These are phyloP conservation scores for Electrona antarctica DNA, from an alignment of 2,113 vertebrate genomes.

Conservation along the genomic window DNA sequence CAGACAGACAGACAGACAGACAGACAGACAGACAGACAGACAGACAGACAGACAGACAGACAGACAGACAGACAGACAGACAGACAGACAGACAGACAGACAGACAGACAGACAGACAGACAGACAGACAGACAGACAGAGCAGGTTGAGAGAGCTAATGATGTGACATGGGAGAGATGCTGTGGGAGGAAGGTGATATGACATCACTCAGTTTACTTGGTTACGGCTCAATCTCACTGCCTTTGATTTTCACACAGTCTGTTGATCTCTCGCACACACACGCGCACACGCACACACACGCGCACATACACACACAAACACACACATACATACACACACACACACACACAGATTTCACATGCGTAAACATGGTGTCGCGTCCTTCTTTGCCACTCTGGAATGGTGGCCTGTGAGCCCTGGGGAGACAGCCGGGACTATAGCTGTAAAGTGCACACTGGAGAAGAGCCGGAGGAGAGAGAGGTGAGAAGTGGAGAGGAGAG, in stretches of 20 bases:
- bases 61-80: conserved; percentile 29
- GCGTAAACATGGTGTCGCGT: no score
- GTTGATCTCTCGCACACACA: not conserved
- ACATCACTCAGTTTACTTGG: no score
- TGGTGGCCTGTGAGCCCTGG: no score
- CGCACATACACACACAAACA: not conserved
- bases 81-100: not conserved
- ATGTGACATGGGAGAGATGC: conserved; percentile 19
- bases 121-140: conserved; percentile 15
- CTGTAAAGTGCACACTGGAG: not conserved
- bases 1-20: conserved; percentile 15
- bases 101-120: conserved; percentile 1
- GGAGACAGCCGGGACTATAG: no score
- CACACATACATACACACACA: not conserved
- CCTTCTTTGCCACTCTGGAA: no score
- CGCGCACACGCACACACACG: not conserved
- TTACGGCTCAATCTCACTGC: no score
- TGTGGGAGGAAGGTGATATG: conserved; percentile 26
- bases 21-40: conserved; percentile 6
- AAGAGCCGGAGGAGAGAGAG: not conserved
- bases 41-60: conserved; percentile 10
- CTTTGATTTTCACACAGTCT: no score
- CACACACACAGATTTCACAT: not conserved
- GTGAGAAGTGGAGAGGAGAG: not conserved
- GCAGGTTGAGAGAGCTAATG: conserved; percentile 62